Evolutionary conservation across 2,797 vertebrate genomes (phyloP), one percentile per base, ranked within the genome.

Genomic region (Helarctos malayanus): DNA sequence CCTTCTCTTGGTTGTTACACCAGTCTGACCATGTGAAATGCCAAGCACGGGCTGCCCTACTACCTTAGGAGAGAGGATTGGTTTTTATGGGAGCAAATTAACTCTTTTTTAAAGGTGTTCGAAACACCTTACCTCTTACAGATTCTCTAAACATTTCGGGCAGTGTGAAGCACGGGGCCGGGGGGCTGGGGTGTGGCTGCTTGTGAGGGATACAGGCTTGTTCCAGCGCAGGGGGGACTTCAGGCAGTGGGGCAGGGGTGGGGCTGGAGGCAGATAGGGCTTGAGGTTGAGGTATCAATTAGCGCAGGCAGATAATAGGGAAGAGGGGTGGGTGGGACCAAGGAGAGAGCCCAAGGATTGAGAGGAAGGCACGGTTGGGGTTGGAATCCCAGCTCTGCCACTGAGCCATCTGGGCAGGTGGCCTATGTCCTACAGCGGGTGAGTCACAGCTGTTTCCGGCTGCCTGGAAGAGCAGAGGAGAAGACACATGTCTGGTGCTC

Each of bases 81-180:
- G 16, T 81, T 96, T 96, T 47, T 19, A 94, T 82, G 80, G 4
- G 35, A 97, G 57, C 2, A 80, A 91, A 93, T 78, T n/a, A 93
- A 91, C 21, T 96, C 0, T 76, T 95, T 92, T 92, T 15, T 95
- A 97, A 96, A 75, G 35, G 80, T 21, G 6, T 93, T 97, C 97
- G 63, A 96, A 97, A 76, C 15, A 69, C 23, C 32, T 59, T 21
- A 27, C 45, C 59, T 65, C 45, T 65, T 78, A 87, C 3, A 15
- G 61, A 49, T 93, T 85, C 65, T 85, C 47, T 86, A 73, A 95
- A 86, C 9, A 32, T 61, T 57, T 27, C 57, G 76, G 54, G 54
- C 3, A 52, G 45, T 49, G 35, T 80, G 92, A 35, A n/a, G 27
- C 7, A 2, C 38, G 61, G 19, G 63, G 35, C 12, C 14, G 32